Evolutionary conservation across 1,140 invertebrate species (phyloP), one percentile per base, ranked within the genome.

Genomic region (Pararge aegeria): DNA sequence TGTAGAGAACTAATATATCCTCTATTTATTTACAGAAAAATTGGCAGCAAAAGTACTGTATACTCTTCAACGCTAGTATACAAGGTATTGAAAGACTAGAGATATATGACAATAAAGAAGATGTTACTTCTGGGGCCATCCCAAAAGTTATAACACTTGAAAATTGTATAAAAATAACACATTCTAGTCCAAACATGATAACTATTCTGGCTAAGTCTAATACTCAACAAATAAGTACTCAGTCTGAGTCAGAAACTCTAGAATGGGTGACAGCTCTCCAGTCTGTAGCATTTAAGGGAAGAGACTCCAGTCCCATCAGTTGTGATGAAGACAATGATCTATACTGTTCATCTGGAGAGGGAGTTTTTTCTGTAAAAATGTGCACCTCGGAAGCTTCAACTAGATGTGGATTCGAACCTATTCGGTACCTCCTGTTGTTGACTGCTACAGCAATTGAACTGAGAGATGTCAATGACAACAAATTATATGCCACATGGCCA

Each of bases 261-360:
- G 93, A 94, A 70, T 97, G 96, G 96, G 92, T 96, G 5, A 91
- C 84, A 42, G 94, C 94, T 42, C 91, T 97, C 40, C 96, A 96
- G 73, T 93, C 93, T 38, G 95, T 97, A n/a, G 95, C 95, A 15
- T 97, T 97, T 77, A 94, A 93, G 68, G 94, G 94, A 65, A 93
- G 93, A 69, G 84, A 90, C 24, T 92, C 92, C 0, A 88, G 80
- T 64, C 91, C 92, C 55, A 92, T 92, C 2, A 86, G 87, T 53
- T 94, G 95, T 70, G 95, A 96, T 89, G 95, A 97, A 90, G 95
- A 97, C 73, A 97, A 97, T 87, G 95, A 96, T 83, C 82, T 97
- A 1, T 97, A 97, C 72, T 96, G 95, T 67, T 94, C 95, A 20
- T 95, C 94, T 68, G 94, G 93, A 27, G 95, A 96, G 89, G 94